Evolutionary conservation across 2,888 invertebrate species (phyloP).

Genomic region (Morpho deidamia): DNA sequence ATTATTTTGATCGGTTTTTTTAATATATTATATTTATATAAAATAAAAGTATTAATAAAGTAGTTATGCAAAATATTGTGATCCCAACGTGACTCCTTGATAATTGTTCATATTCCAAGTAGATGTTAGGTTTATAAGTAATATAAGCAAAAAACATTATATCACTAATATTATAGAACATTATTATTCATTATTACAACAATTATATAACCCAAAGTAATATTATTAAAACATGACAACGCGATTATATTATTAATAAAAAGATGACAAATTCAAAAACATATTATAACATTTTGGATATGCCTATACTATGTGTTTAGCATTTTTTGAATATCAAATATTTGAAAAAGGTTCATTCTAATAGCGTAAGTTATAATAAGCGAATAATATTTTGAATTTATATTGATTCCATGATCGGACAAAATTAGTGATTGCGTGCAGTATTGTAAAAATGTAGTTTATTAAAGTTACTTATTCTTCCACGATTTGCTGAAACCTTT

Average conservation of each 20-base stretch:
- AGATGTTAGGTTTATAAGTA: slow-evolving; percentile 21
- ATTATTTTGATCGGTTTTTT: background rate
- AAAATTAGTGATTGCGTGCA: slow-evolving; percentile 30
- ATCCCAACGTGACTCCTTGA: slow-evolving; percentile 53
- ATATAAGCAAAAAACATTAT: background rate
- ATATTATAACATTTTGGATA: slow-evolving; percentile 9
- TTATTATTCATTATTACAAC: background rate
- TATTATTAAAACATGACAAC: too few relatives aligned
- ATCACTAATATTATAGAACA: slow-evolving; percentile 5
- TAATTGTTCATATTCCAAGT: slow-evolving; percentile 33
- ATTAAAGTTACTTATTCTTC: slow-evolving; percentile 17
- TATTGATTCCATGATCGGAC: slow-evolving; percentile 28
- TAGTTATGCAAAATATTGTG: slow-evolving; percentile 36
- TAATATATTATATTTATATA: background rate
- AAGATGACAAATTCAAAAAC: background rate
- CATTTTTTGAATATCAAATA: slow-evolving; percentile 7
- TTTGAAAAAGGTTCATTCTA: slow-evolving; percentile 5
- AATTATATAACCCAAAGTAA: background rate
- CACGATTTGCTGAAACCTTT: slow-evolving; percentile 12
- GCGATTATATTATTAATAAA: background rate
- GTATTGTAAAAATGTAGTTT: slow-evolving; percentile 27
- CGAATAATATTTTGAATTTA: slow-evolving; percentile 15
- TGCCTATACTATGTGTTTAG: slow-evolving; percentile 4
- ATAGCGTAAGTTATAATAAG: slow-evolving; percentile 6
- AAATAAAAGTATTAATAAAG: slow-evolving; percentile 19